phyloP scores from a whole-genome alignment of 2,888 invertebrate species.

The Hydraecia micacea region DNA sequence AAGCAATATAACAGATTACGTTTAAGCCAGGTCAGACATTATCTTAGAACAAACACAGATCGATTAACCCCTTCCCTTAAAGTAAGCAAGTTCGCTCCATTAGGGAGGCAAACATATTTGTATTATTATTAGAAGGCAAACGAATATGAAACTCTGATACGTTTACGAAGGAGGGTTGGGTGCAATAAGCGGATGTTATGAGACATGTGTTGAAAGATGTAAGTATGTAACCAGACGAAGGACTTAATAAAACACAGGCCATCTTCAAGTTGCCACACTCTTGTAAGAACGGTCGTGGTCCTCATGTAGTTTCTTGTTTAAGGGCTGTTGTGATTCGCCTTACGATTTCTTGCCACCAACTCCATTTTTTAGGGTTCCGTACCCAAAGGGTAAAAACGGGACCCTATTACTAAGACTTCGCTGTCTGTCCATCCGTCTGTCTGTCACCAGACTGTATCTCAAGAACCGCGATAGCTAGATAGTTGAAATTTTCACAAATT shows the following conservation, averaged over 20 bases:
- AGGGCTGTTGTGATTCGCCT: no score
- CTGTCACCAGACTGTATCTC: no score
- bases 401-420: no score
- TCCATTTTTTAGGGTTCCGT: no score
- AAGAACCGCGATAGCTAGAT: no score
- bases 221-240: background rate
- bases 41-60: slow-evolving; percentile 73
- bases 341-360: no score
- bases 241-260: background rate
- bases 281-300: no score
- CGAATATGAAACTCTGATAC: slow-evolving; percentile 64
- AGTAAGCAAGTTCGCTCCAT: slow-evolving; percentile 71
- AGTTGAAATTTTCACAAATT: no score
- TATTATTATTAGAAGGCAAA: slow-evolving; percentile 61
- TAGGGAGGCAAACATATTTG: slow-evolving; percentile 75
- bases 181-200: slow-evolving; percentile 13
- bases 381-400: no score
- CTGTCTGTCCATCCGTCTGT: no score
- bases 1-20: slow-evolving; percentile 42
- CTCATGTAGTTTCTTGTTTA: no score
- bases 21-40: slow-evolving; percentile 53
- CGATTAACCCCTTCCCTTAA: slow-evolving; percentile 74
- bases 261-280: no score
- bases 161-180: slow-evolving; percentile 33
- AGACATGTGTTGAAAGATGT: background rate